Evolutionary conservation across 1,140 invertebrate genomes (phyloP).

Genomic region (Neuroterus valhalla): DNA sequence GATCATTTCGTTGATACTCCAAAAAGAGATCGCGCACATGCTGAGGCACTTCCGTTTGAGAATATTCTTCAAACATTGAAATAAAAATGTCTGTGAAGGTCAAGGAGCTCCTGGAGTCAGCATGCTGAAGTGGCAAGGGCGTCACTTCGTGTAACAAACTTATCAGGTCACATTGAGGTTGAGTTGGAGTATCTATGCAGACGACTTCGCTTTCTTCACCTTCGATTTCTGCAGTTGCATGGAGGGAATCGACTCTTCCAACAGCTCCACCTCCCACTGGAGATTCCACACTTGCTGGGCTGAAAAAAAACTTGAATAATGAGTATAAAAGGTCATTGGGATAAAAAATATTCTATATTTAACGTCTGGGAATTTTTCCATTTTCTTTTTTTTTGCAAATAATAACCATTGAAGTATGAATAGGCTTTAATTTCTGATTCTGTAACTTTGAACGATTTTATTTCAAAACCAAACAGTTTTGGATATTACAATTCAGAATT

Average conservation of each 20-base stretch:
- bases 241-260: constrained; percentile 75
- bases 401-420: no score
- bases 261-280: constrained; percentile 75
- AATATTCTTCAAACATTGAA: constrained; percentile 77
- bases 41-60: constrained; percentile 69
- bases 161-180: constrained; percentile 79
- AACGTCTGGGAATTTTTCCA: no score
- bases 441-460: no score
- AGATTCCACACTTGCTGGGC: constrained; percentile 69
- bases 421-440: no score
- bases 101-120: constrained; percentile 63
- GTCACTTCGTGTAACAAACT: constrained; percentile 77
- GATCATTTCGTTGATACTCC: constrained; percentile 79
- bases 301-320: constrained; percentile 40
- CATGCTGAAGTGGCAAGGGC: constrained; percentile 72
- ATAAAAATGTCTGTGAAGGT: constrained; percentile 78
- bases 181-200: constrained; percentile 81
- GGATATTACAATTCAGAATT: no score
- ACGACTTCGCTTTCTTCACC: constrained; percentile 81
- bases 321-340: background rate
- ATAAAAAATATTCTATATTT: no score
- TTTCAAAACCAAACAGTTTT: no score
- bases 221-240: constrained; percentile 82
- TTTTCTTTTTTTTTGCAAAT: no score
- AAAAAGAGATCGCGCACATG: constrained; percentile 80